Conservation (phyloP, 2,888 invertebrate genomes). For the Lottia scabra region DNA sequence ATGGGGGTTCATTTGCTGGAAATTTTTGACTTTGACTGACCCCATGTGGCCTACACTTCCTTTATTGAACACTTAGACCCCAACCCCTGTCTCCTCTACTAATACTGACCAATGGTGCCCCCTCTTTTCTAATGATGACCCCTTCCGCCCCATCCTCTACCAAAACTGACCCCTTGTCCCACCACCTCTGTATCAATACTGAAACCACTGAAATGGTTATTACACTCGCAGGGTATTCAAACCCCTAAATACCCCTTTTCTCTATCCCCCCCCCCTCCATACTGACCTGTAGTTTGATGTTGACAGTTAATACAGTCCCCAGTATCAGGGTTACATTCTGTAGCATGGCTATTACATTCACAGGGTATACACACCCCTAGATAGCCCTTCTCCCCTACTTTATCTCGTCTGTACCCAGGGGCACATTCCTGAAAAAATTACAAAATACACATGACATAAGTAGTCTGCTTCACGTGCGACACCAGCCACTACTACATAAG, state of each 20-base stretch:
- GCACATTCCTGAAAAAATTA: conserved; percentile 72
- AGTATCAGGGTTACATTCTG: conserved; percentile 80
- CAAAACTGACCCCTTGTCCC: not conserved
- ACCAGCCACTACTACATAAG: no score
- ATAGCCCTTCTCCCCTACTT: conserved; percentile 60
- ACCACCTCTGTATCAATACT: no score
- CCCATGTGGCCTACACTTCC: no score
- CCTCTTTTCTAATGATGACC: conserved; percentile 82
- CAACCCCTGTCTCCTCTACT: no score
- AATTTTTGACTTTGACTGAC: no score
- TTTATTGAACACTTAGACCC: no score
- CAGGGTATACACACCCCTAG: conserved; percentile 82
- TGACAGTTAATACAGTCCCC: conserved; percentile 75
- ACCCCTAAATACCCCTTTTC: conserved; percentile 71
- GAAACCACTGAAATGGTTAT: conserved; percentile 85
- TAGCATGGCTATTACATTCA: conserved; percentile 89
- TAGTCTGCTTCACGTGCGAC: no score
- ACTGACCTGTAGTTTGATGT: conserved; percentile 29
- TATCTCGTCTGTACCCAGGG: conserved; percentile 78
- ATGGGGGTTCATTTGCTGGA: no score
- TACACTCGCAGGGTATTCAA: conserved; percentile 88
- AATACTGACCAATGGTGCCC: no score
- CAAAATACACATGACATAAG: no score
- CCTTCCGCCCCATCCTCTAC: conserved; percentile 79
- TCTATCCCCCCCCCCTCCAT: no score